Evolutionary conservation across 2,797 vertebrate species (phyloP).

Genomic region (Alcedo quadribrachys): DNA sequence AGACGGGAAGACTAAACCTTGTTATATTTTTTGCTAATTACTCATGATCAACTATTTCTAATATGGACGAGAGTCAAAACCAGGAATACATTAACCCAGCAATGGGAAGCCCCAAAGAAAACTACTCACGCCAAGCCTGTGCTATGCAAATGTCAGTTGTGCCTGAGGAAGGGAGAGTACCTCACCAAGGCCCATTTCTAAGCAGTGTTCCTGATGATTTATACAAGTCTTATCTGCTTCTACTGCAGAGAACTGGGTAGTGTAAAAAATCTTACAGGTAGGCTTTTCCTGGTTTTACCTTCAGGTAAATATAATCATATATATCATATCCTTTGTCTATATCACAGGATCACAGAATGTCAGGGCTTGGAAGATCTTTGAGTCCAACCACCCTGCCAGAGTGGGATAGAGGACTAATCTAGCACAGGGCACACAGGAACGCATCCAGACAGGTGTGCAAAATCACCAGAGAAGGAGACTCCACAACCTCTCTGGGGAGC

Average conservation of each 20-base stretch:
- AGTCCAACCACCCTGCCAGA: too few relatives aligned
- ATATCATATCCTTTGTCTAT: not conserved
- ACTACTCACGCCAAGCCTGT: not conserved
- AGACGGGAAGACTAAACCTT: slow-evolving; percentile 10
- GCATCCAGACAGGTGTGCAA: too few relatives aligned
- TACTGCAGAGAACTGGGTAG: not conserved
- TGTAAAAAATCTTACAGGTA: not conserved
- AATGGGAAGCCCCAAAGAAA: not conserved
- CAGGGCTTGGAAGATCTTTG: too few relatives aligned
- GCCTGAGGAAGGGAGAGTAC: not conserved
- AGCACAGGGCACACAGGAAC: too few relatives aligned
- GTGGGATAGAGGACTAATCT: too few relatives aligned
- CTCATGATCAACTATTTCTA: not conserved
- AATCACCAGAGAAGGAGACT: too few relatives aligned
- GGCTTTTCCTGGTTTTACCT: not conserved
- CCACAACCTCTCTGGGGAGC: too few relatives aligned
- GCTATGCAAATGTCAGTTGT: not conserved
- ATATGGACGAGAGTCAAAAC: slow-evolving; percentile 9
- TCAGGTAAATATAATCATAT: not conserved
- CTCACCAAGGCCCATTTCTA: not conserved
- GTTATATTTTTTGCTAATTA: not conserved
- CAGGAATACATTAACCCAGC: not conserved
- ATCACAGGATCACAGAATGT: not conserved
- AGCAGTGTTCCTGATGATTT: not conserved
- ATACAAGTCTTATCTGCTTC: not conserved